Evolutionary conservation across 1,140 invertebrate genomes (phyloP), one percentile per base, ranked within the genome.

Genomic region (Megalonaias nervosa): DNA sequence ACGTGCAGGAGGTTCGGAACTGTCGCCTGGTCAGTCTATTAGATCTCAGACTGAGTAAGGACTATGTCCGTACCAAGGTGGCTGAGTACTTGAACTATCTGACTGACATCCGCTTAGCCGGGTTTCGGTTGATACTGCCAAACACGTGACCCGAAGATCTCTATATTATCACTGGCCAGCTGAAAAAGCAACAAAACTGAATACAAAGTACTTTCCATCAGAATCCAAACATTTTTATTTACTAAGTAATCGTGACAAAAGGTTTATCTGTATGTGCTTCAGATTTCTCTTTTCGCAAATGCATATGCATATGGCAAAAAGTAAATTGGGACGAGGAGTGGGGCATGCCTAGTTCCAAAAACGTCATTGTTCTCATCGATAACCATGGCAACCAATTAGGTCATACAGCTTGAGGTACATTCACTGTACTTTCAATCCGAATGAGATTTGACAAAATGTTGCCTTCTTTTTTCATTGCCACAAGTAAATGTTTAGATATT

Each of bases 71-170:
- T 69, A 87, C 88, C 0, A 94, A 93, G 88, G 93, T 86, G 1
- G 84, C 83, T 2, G 84, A 59, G 21, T 87, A 80, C 68, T 26
- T 88, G 55, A 87, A 87, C 59, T 76, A 86, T 67, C 69, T 95
- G 0, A 93, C 97, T 71, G 93, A 93, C 64, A 86, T 93, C 64
- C 96, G 96, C 21, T 95, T 97, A 6, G 96, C 95, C 87, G 96
- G 96, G 61, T 89, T 89, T 67, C 75, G 88, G 67, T 75, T 19
- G 88, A 89, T 68, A 87, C 86, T 12, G 85, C 84, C 56, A 90
- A 89, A 77, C 87, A 90, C 80, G 88, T 89, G 89, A 87, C 88
- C 89, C 0, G 86, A 78, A n/a, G 87, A 90, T 75, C 60, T 90
- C 0, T 68, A 59, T 9, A 71, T 67, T 21, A 70, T 89, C 16